Evolutionary conservation across 2,113 vertebrate genomes (phyloP).

Genomic region (Oreocharis arfaki): DNA sequence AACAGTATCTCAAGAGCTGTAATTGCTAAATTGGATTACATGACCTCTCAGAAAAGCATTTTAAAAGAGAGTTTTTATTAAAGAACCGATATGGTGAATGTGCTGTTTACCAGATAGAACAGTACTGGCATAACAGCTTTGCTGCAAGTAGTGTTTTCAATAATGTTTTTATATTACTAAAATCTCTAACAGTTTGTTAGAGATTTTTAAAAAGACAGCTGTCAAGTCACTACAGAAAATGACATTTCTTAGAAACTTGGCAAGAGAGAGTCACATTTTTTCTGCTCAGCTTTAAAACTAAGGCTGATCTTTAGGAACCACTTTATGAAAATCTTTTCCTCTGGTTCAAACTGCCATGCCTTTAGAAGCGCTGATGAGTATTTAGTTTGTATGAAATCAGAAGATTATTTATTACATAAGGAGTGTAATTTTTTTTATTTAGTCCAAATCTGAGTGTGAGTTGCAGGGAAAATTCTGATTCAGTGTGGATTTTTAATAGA

Average conservation of each 20-base stretch:
- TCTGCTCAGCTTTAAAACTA: not conserved
- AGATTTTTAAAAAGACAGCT: not conserved
- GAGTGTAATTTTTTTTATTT: not conserved
- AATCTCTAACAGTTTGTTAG: not conserved
- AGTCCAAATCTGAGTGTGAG: not conserved
- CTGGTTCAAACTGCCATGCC: not conserved
- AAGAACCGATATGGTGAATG: not conserved
- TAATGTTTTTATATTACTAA: not conserved
- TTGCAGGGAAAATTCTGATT: not conserved
- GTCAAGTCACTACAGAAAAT: not conserved
- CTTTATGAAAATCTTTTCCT: not conserved
- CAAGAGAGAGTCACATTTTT: not conserved
- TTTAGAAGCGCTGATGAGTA: not conserved
- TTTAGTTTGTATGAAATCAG: not conserved
- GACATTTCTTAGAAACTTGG: not conserved
- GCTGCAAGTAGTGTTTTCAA: not conserved
- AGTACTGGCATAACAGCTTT: not conserved
- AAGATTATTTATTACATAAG: not conserved
- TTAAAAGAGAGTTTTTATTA: not conserved
- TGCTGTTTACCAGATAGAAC: not conserved
- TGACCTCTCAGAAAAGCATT: conserved; percentile 12
- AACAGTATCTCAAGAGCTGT: not conserved
- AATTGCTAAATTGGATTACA: conserved; percentile 7
- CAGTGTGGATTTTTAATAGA: not conserved
- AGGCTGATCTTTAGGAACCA: not conserved